Percentiles rank a stretch among this genome's conserved stretches.
phyloP scores from a whole-genome alignment of 2,113 vertebrate genomes.

The Entelurus aequoreus region DNA sequence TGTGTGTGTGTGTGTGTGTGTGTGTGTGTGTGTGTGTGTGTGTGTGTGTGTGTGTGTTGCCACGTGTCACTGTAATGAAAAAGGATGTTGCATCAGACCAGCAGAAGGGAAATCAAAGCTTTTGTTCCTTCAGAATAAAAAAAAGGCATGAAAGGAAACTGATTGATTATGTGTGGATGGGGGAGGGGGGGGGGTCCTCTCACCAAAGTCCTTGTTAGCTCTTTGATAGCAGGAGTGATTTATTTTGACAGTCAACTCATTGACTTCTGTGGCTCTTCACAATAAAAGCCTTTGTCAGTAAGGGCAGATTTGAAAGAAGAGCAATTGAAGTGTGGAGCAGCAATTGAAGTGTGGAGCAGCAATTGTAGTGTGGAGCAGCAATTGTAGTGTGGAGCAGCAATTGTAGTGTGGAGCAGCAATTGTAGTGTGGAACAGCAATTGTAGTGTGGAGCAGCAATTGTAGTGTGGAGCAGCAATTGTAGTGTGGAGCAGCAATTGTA shows the following conservation, averaged over 20 bases:
- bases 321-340: slow-evolving; percentile 6
- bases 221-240: slow-evolving; percentile 50
- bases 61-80: slow-evolving; percentile 60
- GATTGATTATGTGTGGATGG: slow-evolving; percentile 43
- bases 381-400: slow-evolving; percentile 8
- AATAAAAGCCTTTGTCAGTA: slow-evolving; percentile 45
- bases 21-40: not conserved
- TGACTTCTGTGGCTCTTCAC: slow-evolving; percentile 54
- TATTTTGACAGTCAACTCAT: slow-evolving; percentile 66
- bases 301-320: slow-evolving; percentile 1
- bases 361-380: too few species aligned
- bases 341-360: slow-evolving; percentile 3
- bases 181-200: slow-evolving; percentile 13
- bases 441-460: slow-evolving; percentile 8
- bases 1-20: too few species aligned
- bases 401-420: slow-evolving; percentile 2
- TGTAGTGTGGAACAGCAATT: slow-evolving; percentile 1
- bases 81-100: slow-evolving; percentile 52
- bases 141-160: slow-evolving; percentile 40
- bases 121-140: slow-evolving; percentile 46
- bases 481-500: too few species aligned
- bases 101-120: slow-evolving; percentile 54
- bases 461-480: slow-evolving; percentile 9
- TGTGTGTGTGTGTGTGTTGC: slow-evolving; percentile 13
- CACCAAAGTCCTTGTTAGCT: slow-evolving; percentile 35